Conservation (phyloP, 2,888 invertebrate species). For the Pseudanteris insignis region DNA sequence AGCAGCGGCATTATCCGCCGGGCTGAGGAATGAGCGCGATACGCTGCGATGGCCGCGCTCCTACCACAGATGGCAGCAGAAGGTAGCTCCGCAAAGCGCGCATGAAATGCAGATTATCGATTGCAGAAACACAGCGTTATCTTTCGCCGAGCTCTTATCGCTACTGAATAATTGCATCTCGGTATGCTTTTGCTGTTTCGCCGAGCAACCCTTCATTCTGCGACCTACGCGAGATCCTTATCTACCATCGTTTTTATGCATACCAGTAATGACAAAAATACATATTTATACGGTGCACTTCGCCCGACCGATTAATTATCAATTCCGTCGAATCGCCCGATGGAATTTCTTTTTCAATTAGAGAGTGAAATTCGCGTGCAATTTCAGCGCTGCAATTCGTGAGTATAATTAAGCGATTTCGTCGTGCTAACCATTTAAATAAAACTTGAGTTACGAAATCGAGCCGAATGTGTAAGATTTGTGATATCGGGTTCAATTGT, state of each 20-base stretch:
- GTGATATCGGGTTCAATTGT: too few relatives aligned
- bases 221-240: conserved; percentile 42
- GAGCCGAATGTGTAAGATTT: too few relatives aligned
- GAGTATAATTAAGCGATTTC: too few relatives aligned
- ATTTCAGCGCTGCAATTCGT: too few relatives aligned
- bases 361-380: conserved; percentile 8
- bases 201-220: conserved; percentile 36
- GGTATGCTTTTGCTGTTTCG: conserved; percentile 44
- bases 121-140: conserved; percentile 45
- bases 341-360: conserved; percentile 3
- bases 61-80: conserved; percentile 55
- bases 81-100: conserved; percentile 31
- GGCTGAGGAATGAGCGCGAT: conserved; percentile 40
- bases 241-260: conserved; percentile 30
- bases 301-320: conserved; percentile 14
- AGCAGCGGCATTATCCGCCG: conserved; percentile 50
- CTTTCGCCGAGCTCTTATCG: conserved; percentile 46
- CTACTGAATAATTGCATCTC: conserved; percentile 43
- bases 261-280: conserved; percentile 24
- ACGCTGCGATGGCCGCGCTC: conserved; percentile 24
- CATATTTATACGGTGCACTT: conserved; percentile 13
- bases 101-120: conserved; percentile 49
- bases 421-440: too few relatives aligned
- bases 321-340: background rate
- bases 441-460: too few relatives aligned